phyloP scores from a whole-genome alignment of 1,140 invertebrate species.

The Nephila pilipes region DNA sequence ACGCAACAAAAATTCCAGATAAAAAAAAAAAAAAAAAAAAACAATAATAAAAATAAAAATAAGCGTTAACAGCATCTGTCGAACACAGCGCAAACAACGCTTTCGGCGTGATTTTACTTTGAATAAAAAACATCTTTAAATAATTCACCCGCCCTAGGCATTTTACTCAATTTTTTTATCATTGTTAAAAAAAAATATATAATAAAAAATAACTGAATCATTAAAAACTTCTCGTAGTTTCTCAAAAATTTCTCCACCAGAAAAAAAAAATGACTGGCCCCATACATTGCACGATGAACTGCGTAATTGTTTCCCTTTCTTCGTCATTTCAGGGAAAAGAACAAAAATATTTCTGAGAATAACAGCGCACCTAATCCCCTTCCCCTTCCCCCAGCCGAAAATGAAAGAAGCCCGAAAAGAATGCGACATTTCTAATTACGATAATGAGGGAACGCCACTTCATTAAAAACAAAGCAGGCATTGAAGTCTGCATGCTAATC shows the following conservation, averaged over 20 bases:
- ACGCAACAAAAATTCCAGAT: background rate
- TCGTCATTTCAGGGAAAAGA: background rate
- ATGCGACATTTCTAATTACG: conserved; percentile 32
- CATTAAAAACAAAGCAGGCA: conserved; percentile 21
- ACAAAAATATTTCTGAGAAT: conserved; percentile 9
- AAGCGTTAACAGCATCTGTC: background rate
- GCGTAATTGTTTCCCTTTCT: background rate
- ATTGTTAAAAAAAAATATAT: background rate
- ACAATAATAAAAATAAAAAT: no score
- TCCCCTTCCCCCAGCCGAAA: background rate
- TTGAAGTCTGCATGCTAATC: background rate
- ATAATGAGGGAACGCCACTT: conserved; percentile 25
- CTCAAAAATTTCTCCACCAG: background rate
- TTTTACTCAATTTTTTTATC: background rate
- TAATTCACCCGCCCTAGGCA: background rate
- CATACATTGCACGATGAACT: background rate
- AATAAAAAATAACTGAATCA: background rate
- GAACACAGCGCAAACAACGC: background rate
- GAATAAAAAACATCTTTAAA: background rate
- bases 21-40: background rate
- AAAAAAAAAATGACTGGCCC: background rate
- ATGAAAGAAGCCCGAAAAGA: conserved; percentile 11
- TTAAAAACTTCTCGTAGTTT: background rate
- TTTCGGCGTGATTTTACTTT: background rate
- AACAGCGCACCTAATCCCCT: background rate